Conservation (phyloP, 2,888 invertebrate species). For the Gisinianus flammeolus region DNA sequence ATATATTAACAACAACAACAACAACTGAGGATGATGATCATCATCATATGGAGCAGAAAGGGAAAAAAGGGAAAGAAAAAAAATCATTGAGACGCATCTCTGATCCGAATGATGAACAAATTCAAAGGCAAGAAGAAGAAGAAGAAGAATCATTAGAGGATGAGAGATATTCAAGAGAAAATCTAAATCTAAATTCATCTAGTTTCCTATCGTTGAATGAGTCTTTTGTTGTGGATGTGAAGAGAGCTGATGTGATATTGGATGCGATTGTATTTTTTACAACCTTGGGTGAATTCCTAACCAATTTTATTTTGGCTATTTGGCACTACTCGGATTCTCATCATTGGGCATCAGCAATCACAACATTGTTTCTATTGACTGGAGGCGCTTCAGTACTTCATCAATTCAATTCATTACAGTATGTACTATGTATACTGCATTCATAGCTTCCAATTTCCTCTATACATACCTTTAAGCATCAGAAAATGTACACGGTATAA, state of each 20-base stretch:
- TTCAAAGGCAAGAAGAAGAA: background rate
- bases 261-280: conserved; percentile 40
- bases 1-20: background rate
- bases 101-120: background rate
- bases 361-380: conserved; percentile 34
- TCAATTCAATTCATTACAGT: conserved; percentile 49
- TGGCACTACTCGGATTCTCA: conserved; percentile 43
- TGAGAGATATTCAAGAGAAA: background rate
- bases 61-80: background rate
- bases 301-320: conserved; percentile 42
- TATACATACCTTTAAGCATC: background rate
- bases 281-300: conserved; percentile 37
- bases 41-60: background rate
- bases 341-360: conserved; percentile 50
- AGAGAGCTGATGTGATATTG: conserved; percentile 44
- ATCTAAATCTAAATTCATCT: background rate
- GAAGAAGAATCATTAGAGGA: background rate
- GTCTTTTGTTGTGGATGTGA: conserved; percentile 39
- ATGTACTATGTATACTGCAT: background rate
- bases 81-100: too few relatives aligned
- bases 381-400: conserved; percentile 47
- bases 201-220: conserved; percentile 3
- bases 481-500: background rate
- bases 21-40: background rate
- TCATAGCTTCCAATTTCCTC: background rate